Evolutionary conservation across 2,797 vertebrate species (phyloP), one percentile per base, ranked within the genome.

Genomic region (Pygocentrus nattereri): DNA sequence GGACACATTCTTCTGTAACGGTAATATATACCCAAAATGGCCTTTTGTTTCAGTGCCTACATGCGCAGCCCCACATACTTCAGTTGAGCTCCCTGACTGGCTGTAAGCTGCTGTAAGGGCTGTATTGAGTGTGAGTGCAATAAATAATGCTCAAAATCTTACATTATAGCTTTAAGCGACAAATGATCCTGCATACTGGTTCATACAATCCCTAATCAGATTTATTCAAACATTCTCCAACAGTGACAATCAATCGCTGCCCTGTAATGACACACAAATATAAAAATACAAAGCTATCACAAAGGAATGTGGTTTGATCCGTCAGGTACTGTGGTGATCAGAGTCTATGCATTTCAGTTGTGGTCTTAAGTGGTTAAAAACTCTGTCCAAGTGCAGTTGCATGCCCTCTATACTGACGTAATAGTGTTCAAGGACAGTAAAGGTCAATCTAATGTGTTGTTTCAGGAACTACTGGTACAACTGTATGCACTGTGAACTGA

Each of bases 401-500:
- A 94, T 93, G 94, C 90, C 91, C 82, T 90, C 82, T 75, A 82
- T 74, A 52, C 85, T 87, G 87, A 91, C 56, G 84, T 82, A 87
- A 87, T 72, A 58, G 79, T 90, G 85, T 89, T 80, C 76, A 87
- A 86, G 78, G 86, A 76, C 82, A 76, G 79, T 79, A 64, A 82
- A 91, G 86, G 88, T 93, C 90, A 89, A 84, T 90, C 82, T 89
- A 56, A 88, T 74, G 87, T 92, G 87, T 84, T 92, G 47, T 90
- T 90, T 87, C 88, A 89, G 87, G 87, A 88, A 91, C 84, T 78
- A 88, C 90, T 85, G 88, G 90, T 91, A 92, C 85, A 82, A 90
- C 85, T 92, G 93, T 94, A 91, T 88, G 88, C 93, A 93, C 93
- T 94, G 92, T 94, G 91, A 93, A 91, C 84, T 88, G 78, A 89